Evolutionary conservation across 2,113 vertebrate genomes (phyloP).

Genomic region (Machaerirhynchus nigripectus): DNA sequence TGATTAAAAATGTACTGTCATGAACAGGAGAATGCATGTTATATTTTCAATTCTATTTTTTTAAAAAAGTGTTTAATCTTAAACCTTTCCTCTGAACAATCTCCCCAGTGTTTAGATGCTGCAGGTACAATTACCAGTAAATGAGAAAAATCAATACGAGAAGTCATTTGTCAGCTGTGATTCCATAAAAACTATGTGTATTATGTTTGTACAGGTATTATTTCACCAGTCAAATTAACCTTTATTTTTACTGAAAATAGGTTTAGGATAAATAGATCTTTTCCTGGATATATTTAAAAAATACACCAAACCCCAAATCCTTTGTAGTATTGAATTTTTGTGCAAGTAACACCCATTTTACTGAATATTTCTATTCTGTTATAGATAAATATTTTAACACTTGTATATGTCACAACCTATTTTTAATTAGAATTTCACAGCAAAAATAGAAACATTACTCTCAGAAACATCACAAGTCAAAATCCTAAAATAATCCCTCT

Average conservation of each 20-base stretch:
- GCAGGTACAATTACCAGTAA: neutral
- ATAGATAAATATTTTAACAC: neutral
- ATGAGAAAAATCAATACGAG: neutral
- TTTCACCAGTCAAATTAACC: neutral
- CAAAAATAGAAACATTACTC: neutral
- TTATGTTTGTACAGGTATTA: neutral
- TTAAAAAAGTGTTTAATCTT: rapidly evolving
- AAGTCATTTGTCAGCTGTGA: neutral
- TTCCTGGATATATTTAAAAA: neutral
- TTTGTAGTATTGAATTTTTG: neutral
- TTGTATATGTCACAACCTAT: neutral
- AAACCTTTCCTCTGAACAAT: neutral
- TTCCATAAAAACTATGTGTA: neutral
- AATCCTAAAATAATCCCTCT: neutral
- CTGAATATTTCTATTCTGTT: neutral
- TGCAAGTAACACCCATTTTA: neutral
- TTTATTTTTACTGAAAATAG: neutral
- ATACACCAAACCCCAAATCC: neutral
- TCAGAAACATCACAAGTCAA: neutral
- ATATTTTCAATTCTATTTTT: neutral
- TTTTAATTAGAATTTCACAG: neutral
- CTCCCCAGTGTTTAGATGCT: neutral
- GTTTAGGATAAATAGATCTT: neutral
- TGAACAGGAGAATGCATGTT: neutral
- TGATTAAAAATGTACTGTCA: neutral